These are phyloP conservation scores for Spheniscus humboldti DNA, from an alignment of 2,797 vertebrate genomes.

Conservation along the genomic window DNA sequence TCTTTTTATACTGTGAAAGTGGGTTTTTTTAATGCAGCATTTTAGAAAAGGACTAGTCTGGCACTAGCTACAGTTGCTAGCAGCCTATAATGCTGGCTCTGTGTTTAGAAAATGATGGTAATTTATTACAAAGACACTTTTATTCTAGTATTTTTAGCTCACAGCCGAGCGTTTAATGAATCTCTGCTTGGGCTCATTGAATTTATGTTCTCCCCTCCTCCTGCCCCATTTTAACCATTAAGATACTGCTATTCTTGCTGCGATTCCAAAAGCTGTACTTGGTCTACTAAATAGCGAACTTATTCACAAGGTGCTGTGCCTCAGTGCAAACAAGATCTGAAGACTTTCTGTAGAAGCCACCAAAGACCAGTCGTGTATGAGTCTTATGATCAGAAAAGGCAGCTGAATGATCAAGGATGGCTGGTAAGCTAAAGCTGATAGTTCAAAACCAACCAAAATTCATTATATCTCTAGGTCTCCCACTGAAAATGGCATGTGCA, in stretches of 20 bases:
- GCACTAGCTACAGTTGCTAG: conserved; percentile 49
- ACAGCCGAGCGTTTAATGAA: conserved; percentile 54
- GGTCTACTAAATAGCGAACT: background rate
- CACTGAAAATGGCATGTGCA: background rate
- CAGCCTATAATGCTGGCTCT: conserved; percentile 62
- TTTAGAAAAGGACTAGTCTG: conserved; percentile 50
- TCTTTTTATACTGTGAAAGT: conserved; percentile 29
- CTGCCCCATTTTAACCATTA: conserved; percentile 8
- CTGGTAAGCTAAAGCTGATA: background rate
- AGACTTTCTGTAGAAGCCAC: background rate
- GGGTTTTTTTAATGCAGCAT: background rate
- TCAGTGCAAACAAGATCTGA: background rate
- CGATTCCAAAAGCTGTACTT: background rate
- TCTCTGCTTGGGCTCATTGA: conserved; percentile 56
- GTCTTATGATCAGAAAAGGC: background rate
- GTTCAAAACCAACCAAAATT: background rate
- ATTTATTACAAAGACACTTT: conserved; percentile 66
- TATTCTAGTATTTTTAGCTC: conserved; percentile 67
- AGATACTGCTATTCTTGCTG: background rate
- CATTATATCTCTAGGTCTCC: background rate
- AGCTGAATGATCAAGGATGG: background rate
- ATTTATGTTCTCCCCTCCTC: conserved; percentile 24
- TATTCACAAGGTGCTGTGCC: background rate
- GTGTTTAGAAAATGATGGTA: conserved; percentile 58
- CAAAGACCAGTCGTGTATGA: background rate